Evolutionary conservation across 2,113 vertebrate species (phyloP).

Genomic region (Scophthalmus maximus): DNA sequence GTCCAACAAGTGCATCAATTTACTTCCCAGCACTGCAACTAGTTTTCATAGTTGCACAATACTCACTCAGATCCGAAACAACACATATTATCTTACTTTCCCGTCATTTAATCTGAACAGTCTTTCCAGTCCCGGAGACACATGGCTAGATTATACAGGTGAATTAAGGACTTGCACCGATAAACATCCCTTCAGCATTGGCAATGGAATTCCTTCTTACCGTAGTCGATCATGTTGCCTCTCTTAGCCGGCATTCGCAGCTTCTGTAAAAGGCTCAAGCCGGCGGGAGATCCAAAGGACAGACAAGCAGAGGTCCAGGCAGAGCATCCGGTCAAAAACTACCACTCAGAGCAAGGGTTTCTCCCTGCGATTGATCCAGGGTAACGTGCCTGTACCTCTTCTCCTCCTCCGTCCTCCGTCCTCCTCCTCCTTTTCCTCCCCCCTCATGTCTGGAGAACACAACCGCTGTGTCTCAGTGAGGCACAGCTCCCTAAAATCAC

Average conservation of each 20-base stretch:
- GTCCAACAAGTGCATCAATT: conserved; percentile 24
- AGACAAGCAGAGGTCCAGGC: background rate
- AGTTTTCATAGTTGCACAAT: conserved; percentile 28
- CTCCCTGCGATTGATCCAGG: conserved; percentile 17
- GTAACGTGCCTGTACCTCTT: conserved; percentile 24
- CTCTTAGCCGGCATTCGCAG: conserved; percentile 8
- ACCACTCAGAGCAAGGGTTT: conserved; percentile 14
- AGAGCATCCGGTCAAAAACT: background rate
- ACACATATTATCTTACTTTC: background rate
- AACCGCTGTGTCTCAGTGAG: conserved; percentile 51
- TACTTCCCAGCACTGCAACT: conserved; percentile 18
- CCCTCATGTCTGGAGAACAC: conserved; percentile 39
- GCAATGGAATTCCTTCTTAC: conserved; percentile 47
- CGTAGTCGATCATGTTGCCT: conserved; percentile 56
- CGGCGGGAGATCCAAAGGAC: background rate
- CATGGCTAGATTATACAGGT: background rate
- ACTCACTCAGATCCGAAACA: background rate
- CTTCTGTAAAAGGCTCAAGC: conserved; percentile 1
- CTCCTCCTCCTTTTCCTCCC: conserved; percentile 36
- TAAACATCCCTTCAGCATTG: too few species aligned
- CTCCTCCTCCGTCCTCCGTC: conserved; percentile 22
- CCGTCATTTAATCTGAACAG: background rate
- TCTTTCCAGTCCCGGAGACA: conserved; percentile 2
- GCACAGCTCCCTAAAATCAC: conserved; percentile 51
- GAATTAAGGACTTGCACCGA: background rate